Base-by-base conservation (phyloP, 2,797 vertebrate species). In the Scleropages formosus region DNA sequence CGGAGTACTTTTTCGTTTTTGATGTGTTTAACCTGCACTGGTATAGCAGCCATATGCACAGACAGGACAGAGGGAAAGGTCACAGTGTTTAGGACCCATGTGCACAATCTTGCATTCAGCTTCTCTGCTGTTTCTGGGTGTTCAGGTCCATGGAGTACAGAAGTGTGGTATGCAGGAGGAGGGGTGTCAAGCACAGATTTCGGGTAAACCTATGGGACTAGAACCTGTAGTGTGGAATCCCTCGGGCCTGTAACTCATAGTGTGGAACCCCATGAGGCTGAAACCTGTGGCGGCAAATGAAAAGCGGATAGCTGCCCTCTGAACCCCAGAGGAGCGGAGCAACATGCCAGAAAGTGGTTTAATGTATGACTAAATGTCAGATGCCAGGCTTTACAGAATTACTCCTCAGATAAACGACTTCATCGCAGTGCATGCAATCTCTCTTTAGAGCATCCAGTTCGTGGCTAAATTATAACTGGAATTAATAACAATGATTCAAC, bases 331-430 rank as follows among this genome's bases (percentile, higher is more conserved):
- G 88, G 89, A 92, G 2, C 31, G 86, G 87, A 80, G 81, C 93
- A 94, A 92, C 85, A 92, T 94, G 90, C 93, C 85, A 84, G 86
- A 89, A 83, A 85, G 85, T 77, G 85, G 89, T 91, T 96, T 96
- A 96, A 95, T 93, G 89, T 94, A 93, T 94, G 93, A 94, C 93
- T 89, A 86, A 90, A 87, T 89, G 86, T 90, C 90, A 90, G 87
- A 93, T 92, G 90, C 87, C 86, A 87, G 88, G 88, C 87, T 90
- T 89, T 89, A 88, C 85, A 85, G 90, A 92, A 91, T 88, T 88
- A 90, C 85, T 88, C 90, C 91, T 90, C 82, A 95, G 95, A 97
- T 95, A 96, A 96, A 95, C 91, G 92, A 88, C 84, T 94, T 96
- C 94, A 96, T 92, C 92, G 90, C 92, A 67, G 82, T 75, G 79